phyloP scores from a whole-genome alignment of 1,140 invertebrate species.

The Cyclina sinensis region DNA sequence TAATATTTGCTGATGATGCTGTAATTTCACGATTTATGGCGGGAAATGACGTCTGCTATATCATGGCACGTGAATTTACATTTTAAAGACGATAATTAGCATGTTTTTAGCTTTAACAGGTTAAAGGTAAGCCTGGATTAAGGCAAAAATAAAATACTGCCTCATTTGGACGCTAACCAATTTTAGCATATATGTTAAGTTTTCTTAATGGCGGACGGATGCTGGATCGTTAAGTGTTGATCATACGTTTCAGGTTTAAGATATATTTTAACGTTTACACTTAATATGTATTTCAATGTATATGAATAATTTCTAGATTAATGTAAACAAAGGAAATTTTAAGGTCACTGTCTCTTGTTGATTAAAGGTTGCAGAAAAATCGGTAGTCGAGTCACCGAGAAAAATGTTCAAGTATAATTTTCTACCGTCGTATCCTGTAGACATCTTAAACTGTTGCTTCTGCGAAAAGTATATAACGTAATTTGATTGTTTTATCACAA shows the following conservation, averaged over 20 bases:
- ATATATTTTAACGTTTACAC: not conserved
- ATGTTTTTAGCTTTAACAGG: not conserved
- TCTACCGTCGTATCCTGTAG: not conserved
- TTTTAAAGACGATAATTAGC: not conserved
- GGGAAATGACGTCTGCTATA: slow-evolving; percentile 12
- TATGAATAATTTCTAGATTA: not conserved
- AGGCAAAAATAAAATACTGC: slow-evolving; percentile 55
- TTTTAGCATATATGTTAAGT: slow-evolving; percentile 66
- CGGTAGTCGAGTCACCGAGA: not conserved
- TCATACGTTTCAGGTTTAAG: not conserved
- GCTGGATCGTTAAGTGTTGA: slow-evolving; percentile 4
- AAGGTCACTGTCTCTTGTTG: not conserved
- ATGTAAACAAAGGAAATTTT: not conserved
- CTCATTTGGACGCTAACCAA: slow-evolving; percentile 58
- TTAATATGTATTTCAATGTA: not conserved
- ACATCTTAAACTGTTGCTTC: not conserved
- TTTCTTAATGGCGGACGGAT: slow-evolving; percentile 65
- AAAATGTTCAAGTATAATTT: not conserved
- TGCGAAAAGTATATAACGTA: not conserved
- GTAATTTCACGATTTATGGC: slow-evolving; percentile 22
- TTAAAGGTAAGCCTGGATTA: slow-evolving; percentile 67
- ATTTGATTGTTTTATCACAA: not conserved
- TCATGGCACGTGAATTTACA: not conserved
- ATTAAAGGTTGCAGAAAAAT: not conserved
- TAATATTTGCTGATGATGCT: slow-evolving; percentile 11